These are phyloP conservation scores for Smithornis capensis DNA, from an alignment of 2,113 vertebrate genomes.

Conservation along the genomic window DNA sequence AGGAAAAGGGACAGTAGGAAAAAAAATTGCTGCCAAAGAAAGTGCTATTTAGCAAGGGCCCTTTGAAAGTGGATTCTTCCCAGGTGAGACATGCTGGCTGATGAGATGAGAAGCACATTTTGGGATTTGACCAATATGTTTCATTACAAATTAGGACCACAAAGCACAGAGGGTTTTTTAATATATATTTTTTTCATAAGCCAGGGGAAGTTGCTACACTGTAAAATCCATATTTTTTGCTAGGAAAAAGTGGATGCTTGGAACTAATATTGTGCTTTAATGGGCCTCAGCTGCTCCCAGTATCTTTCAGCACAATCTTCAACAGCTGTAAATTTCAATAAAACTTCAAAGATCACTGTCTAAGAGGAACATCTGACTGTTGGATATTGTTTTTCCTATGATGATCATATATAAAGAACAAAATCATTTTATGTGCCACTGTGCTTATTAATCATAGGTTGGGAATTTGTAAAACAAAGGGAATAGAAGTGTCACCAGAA, in stretches of 20 bases:
- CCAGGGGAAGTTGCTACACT: neutral
- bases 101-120: neutral
- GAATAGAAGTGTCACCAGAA: constrained; percentile 24
- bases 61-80: neutral
- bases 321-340: constrained; percentile 31
- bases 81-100: neutral
- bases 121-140: constrained; percentile 32
- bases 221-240: neutral
- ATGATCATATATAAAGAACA: neutral
- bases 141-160: constrained; percentile 3
- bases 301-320: constrained; percentile 16
- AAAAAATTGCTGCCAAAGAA: neutral
- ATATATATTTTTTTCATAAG: neutral
- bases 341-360: constrained; percentile 4
- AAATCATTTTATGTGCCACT: neutral
- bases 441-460: constrained; percentile 27
- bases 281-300: neutral
- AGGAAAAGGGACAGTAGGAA: neutral
- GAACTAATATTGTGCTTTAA: constrained; percentile 6
- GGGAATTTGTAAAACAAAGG: constrained; percentile 35
- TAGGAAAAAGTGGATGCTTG: neutral
- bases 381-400: constrained; percentile 25
- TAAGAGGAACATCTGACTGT: neutral
- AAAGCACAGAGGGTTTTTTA: neutral
- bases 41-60: neutral